A percentile compares a stretch with the other conserved stretches of the same genome.
phyloP scores from a whole-genome alignment of 2,797 vertebrate species.

The Thunnus albacares region DNA sequence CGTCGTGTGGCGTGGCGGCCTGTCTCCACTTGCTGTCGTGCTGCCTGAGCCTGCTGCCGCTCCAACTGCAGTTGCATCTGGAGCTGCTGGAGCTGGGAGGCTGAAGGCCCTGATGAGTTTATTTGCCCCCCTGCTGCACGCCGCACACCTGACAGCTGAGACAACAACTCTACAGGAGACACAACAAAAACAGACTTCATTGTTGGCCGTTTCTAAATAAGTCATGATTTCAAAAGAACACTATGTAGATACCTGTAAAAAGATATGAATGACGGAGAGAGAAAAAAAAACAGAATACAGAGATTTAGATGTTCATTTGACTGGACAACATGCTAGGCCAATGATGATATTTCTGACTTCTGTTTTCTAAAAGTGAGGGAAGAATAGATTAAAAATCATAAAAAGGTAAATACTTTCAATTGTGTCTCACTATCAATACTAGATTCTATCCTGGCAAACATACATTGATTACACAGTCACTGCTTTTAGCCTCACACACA shows the following conservation, averaged over 20 bases:
- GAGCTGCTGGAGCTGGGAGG: slow-evolving; percentile 97
- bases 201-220: no score
- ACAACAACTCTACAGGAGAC: slow-evolving; percentile 92
- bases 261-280: not conserved
- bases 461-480: no score
- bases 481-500: no score
- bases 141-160: slow-evolving; percentile 97
- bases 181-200: not conserved
- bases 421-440: no score
- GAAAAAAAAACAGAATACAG: no score
- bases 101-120: slow-evolving; percentile 97
- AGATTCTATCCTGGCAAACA: no score
- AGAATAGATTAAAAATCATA: not conserved
- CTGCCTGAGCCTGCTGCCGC: slow-evolving; percentile 96
- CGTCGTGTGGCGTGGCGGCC: slow-evolving; percentile 93
- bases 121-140: slow-evolving; percentile 97
- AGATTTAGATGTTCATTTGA: not conserved
- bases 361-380: no score
- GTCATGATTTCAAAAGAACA: slow-evolving; percentile 25
- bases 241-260: not conserved
- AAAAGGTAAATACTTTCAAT: no score
- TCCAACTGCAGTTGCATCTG: slow-evolving; percentile 99
- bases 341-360: no score
- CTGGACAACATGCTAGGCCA: no score
- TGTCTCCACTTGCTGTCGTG: slow-evolving; percentile 95